A percentile compares a stretch with the other conserved stretches of the same genome.
These are phyloP conservation scores for Archivesica marissinica DNA, from an alignment of 1,140 invertebrate species.

Conservation along the genomic window DNA sequence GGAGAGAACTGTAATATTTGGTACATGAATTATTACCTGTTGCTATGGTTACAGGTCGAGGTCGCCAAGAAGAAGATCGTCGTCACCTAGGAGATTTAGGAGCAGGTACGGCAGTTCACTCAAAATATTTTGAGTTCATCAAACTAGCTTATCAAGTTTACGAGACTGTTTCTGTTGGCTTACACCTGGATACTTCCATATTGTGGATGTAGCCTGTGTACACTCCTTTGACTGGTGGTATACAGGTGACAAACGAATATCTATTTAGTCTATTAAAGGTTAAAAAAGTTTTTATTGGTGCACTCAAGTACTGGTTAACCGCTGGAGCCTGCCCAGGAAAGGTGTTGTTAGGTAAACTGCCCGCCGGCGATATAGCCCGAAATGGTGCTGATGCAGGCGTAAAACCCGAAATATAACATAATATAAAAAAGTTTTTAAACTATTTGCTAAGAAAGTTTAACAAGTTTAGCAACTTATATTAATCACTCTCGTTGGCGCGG, in stretches of 20 bases:
- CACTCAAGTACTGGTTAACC: too few species aligned
- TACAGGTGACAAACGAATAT: background rate
- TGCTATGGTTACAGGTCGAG: conserved; percentile 46
- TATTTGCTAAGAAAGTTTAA: too few species aligned
- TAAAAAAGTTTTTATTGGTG: background rate
- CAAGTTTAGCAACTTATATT: too few species aligned
- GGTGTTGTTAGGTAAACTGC: too few species aligned
- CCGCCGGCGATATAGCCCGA: too few species aligned
- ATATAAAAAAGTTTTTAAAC: too few species aligned
- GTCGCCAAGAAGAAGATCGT: conserved; percentile 49
- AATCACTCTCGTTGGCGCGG: too few species aligned
- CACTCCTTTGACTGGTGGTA: background rate
- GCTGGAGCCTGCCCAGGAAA: too few species aligned
- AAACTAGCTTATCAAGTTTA: background rate
- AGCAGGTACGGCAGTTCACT: conserved; percentile 17
- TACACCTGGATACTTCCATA: background rate
- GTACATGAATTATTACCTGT: background rate
- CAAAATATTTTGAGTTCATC: background rate
- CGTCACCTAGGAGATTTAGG: conserved; percentile 43
- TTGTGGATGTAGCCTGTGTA: background rate
- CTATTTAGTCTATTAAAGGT: background rate
- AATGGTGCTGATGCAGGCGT: too few species aligned
- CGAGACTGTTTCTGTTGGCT: background rate
- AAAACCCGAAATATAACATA: background rate
- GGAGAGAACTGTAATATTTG: too few species aligned